phyloP scores from a whole-genome alignment of 64 coral and sea anemone genomes.

The Cladopsammia gracilis region DNA sequence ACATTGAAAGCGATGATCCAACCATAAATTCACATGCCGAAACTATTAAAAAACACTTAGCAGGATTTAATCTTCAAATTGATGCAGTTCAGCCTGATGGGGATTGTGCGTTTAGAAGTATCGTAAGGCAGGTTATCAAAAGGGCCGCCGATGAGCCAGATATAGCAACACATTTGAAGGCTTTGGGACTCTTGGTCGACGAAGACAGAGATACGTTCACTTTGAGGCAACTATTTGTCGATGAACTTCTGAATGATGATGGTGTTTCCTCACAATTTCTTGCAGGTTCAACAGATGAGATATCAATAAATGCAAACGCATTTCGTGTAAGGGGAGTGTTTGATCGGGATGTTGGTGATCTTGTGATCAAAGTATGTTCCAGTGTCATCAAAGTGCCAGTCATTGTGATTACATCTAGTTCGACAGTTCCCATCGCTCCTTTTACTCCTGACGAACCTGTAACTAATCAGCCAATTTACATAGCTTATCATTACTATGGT shows the following conservation, averaged over 20 bases:
- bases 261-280: conserved; percentile 13
- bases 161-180: neutral
- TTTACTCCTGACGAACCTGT: neutral
- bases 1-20: conserved; percentile 34
- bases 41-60: conserved; percentile 50
- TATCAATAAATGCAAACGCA: neutral
- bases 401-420: conserved; percentile 26
- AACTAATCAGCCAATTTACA: neutral
- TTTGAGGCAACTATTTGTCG: conserved; percentile 63
- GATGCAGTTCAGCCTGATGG: conserved; percentile 50
- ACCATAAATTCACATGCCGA: conserved; percentile 19
- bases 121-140: no score
- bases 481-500: conserved; percentile 56
- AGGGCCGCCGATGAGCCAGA: no score
- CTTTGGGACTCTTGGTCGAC: conserved; percentile 14
- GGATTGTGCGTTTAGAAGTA: no score
- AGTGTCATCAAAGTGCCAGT: conserved; percentile 6
- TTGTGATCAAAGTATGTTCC: conserved; percentile 19
- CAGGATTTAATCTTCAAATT: conserved; percentile 44
- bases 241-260: conserved; percentile 4
- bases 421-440: neutral
- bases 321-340: conserved; percentile 46
- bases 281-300: neutral
- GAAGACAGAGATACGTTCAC: conserved; percentile 45
- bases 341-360: conserved; percentile 44